These are phyloP conservation scores for Mimachlamys varia DNA, from an alignment of 2,888 invertebrate genomes.

Conservation along the genomic window DNA sequence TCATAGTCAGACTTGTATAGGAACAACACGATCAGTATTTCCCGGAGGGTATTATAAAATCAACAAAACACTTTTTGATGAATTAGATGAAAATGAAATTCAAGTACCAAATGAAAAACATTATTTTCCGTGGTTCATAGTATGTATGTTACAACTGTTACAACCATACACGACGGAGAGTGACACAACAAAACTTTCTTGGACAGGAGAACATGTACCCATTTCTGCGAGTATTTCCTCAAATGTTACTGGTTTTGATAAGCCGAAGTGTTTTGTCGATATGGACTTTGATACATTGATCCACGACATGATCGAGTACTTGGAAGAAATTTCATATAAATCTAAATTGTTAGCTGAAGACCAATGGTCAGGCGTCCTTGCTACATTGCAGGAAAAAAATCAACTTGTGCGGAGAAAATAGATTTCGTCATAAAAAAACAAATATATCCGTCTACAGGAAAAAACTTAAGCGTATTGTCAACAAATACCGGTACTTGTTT, in stretches of 20 bases:
- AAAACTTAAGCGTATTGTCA: slow-evolving; percentile 16
- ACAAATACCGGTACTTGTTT: slow-evolving; percentile 37
- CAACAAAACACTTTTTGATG: slow-evolving; percentile 43
- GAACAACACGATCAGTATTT: slow-evolving; percentile 41
- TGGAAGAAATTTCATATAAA: not conserved
- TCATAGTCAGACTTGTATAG: slow-evolving; percentile 45
- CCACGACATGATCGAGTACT: slow-evolving; percentile 35
- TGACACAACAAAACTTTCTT: slow-evolving; percentile 40
- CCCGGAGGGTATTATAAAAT: slow-evolving; percentile 50
- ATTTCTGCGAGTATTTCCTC: slow-evolving; percentile 47
- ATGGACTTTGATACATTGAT: slow-evolving; percentile 44
- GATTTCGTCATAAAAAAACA: not conserved
- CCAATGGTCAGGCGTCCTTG: not conserved
- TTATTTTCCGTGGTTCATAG: slow-evolving; percentile 48
- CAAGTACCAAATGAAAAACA: slow-evolving; percentile 45
- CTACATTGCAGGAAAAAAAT: not conserved
- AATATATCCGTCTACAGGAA: not conserved
- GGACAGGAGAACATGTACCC: slow-evolving; percentile 51
- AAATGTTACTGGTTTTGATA: slow-evolving; percentile 41
- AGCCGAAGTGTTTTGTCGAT: slow-evolving; percentile 48
- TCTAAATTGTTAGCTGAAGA: slow-evolving; percentile 17
- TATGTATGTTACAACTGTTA: slow-evolving; percentile 40
- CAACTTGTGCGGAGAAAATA: not conserved
- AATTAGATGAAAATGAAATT: slow-evolving; percentile 45
- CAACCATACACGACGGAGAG: too few relatives aligned